Evolutionary conservation across 1,140 invertebrate genomes (phyloP).

Genomic region (Drosophila lini): DNA sequence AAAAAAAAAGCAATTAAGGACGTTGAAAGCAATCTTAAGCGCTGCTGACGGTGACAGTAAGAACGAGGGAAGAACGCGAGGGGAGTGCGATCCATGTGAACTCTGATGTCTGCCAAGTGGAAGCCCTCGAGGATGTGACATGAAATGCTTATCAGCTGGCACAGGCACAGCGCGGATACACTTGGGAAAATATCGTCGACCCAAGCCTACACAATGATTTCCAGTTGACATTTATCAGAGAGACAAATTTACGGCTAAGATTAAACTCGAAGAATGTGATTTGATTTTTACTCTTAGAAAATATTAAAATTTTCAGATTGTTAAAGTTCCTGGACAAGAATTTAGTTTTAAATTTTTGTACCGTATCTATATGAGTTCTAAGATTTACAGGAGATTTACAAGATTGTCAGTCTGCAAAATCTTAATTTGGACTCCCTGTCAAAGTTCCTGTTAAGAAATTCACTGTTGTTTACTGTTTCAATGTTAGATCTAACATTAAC

Average conservation of each 20-base stretch:
- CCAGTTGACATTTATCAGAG: not conserved
- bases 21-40: conserved; percentile 83
- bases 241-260: not conserved
- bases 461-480: not conserved
- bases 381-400: not conserved
- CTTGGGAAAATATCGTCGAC: not conserved
- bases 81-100: conserved; percentile 56
- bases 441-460: not conserved
- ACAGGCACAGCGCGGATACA: conserved; percentile 29
- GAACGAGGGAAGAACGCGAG: conserved; percentile 27
- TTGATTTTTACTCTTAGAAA: not conserved
- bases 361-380: not conserved
- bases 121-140: conserved; percentile 81
- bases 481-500: not conserved
- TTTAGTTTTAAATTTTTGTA: not conserved
- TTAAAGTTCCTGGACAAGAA: not conserved
- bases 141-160: conserved; percentile 81
- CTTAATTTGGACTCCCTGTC: too few relatives aligned
- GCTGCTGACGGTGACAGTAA: conserved; percentile 78
- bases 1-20: conserved; percentile 82
- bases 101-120: conserved; percentile 51
- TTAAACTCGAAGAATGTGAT: not conserved
- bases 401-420: too few relatives aligned
- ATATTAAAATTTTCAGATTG: too few relatives aligned
- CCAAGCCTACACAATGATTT: too few relatives aligned